Percentiles rank a stretch among this genome's conserved stretches.
Conservation (phyloP, 2,888 invertebrate genomes). For the Ferdinandea cuprea region DNA sequence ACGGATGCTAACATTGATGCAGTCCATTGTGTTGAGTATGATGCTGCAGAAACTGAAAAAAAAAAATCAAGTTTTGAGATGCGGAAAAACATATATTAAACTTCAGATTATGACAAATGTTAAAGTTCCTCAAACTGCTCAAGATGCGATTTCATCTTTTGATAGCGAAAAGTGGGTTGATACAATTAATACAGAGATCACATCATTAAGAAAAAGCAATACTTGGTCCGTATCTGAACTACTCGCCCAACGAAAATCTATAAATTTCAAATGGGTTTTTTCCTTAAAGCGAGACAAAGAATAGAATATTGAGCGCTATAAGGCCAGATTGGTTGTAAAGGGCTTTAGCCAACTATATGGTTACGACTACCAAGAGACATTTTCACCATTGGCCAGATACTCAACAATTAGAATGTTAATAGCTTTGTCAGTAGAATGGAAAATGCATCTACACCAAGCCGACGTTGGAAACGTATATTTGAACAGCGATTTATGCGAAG, state of each 20-base stretch:
- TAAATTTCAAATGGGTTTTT: conserved; percentile 43
- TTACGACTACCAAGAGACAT: conserved; percentile 72
- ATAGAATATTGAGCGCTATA: conserved; percentile 27
- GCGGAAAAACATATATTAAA: conserved; percentile 24
- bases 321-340: conserved; percentile 49
- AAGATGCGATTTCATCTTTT: conserved; percentile 35
- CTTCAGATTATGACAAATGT: conserved; percentile 25
- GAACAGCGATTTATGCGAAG: conserved; percentile 28
- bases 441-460: conserved; percentile 27
- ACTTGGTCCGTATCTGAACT: conserved; percentile 34
- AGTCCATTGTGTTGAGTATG: no score
- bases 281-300: conserved; percentile 30
- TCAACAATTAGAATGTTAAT: conserved; percentile 58
- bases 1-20: neutral
- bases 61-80: conserved; percentile 13
- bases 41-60: no score
- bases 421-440: conserved; percentile 57
- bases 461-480: conserved; percentile 15
- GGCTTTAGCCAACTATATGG: conserved; percentile 67
- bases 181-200: conserved; percentile 47
- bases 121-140: conserved; percentile 28
- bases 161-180: conserved; percentile 41
- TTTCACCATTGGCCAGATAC: conserved; percentile 68
- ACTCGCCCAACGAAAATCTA: conserved; percentile 39
- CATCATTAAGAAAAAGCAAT: conserved; percentile 37